Base-by-base conservation (phyloP, 1,140 invertebrate species). In the Alviniconcha marisindica region DNA sequence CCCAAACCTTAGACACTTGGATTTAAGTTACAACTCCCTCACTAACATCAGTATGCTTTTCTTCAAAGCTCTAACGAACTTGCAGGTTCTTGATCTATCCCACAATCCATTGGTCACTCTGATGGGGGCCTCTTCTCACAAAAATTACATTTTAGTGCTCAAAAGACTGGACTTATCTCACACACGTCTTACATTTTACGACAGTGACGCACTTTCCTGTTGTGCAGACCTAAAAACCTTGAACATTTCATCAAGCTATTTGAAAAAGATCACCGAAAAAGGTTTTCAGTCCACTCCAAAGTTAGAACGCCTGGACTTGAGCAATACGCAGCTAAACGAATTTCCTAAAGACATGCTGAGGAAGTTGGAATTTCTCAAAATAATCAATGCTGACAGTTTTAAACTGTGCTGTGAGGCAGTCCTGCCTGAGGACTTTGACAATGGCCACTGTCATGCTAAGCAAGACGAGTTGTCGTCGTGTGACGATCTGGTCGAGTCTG, bases 391-490 rank as follows among this genome's bases (percentile, higher is more conserved):
- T 15, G 88, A 88, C 69, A 69, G 54, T 1, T 88, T 77, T 44
- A 77, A 60, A 18, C 56, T 89, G 31, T 89, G 88, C 42, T 89
- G 88, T 66, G 21, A 48, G 28, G 51, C 42, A 5, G 31, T 81
- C 3, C 85, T 83, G 78, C 85, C 85, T n/a, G 18, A 42, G 3
- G 24, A 60, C 3, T 84, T 87, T 33, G n/a, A 82, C 48, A 38
- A 18, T 3, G 24, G 28, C 24, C 33, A 38, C 28, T 84, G 83
- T 28, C 38, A 77, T 28, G 69, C 83, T n/a, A 71, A 77, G 12
- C 40, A 44, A 15, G 79, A 84, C 42, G 83, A 83, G 33, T 77
- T 89, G 42, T 88, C 88, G 2, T 89, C 88, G 0, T 89, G 88
- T 74, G 77, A 80, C 18, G 83, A 87, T 40, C 56, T 89, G 51